phyloP scores from a whole-genome alignment of 2,113 vertebrate species.

The Brienomyrus brachyistius region DNA sequence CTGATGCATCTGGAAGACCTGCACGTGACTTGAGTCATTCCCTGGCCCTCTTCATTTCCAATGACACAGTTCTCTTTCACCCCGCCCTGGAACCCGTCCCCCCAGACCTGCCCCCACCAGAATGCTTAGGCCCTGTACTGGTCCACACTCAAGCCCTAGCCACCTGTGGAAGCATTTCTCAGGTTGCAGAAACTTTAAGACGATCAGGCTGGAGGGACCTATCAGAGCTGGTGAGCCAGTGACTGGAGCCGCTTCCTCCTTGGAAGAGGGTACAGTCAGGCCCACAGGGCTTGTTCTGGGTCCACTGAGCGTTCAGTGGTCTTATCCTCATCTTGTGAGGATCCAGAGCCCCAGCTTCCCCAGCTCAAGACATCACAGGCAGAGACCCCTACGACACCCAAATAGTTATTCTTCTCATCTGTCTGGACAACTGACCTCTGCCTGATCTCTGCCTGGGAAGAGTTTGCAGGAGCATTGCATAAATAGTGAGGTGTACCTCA shows the following conservation, averaged over 20 bases:
- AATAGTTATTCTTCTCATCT: too few species aligned
- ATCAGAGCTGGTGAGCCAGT: background rate
- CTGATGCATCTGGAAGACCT: background rate
- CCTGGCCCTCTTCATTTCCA: conserved; percentile 13
- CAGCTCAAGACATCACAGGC: background rate
- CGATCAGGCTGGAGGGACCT: background rate
- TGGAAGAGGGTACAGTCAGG: background rate
- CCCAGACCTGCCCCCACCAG: background rate
- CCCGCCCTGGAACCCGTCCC: conserved; percentile 27
- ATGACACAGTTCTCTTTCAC: conserved; percentile 2
- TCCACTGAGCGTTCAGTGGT: background rate
- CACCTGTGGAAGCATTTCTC: background rate
- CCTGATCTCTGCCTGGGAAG: background rate
- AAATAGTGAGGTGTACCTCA: background rate
- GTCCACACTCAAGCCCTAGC: conserved; percentile 32
- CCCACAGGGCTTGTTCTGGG: background rate
- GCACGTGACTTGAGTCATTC: background rate
- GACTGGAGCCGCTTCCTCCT: background rate
- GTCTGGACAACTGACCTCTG: background rate
- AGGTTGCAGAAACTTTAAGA: conserved; percentile 8
- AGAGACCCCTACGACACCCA: background rate
- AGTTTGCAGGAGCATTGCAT: background rate
- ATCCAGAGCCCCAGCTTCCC: background rate
- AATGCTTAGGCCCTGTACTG: too few species aligned
- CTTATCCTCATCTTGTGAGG: background rate